These are phyloP conservation scores for Chymomyza fuscimana DNA, from an alignment of 2,888 invertebrate genomes.

Conservation along the genomic window DNA sequence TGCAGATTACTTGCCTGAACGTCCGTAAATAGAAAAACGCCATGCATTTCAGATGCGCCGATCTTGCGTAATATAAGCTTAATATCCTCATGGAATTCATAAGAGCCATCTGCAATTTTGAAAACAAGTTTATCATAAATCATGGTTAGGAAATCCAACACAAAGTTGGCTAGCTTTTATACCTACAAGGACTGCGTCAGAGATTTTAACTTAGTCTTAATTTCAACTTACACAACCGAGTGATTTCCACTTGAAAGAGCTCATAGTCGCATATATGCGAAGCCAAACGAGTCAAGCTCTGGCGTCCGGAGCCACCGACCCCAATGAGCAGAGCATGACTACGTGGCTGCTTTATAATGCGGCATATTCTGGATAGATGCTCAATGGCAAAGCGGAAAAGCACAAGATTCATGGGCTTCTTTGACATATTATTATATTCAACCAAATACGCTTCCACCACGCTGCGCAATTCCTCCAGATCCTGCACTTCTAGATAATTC, in stretches of 20 bases:
- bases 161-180: too few species aligned
- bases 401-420: conserved; percentile 97
- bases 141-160: background rate
- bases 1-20: conserved; percentile 84
- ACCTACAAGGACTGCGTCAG: background rate
- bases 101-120: conserved; percentile 81
- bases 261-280: conserved; percentile 97
- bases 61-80: conserved; percentile 90
- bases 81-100: conserved; percentile 95
- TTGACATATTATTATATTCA: conserved; percentile 96
- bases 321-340: conserved; percentile 95
- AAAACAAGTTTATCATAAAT: too few species aligned
- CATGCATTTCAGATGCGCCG: conserved; percentile 90
- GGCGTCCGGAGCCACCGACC: conserved; percentile 95
- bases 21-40: conserved; percentile 94
- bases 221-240: conserved; percentile 82
- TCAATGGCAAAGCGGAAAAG: conserved; percentile 96
- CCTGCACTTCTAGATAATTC: conserved; percentile 92
- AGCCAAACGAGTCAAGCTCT: conserved; percentile 92
- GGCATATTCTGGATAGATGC: conserved; percentile 93
- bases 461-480: conserved; percentile 88
- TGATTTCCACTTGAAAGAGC: conserved; percentile 94
- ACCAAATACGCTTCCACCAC: conserved; percentile 93
- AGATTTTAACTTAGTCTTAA: background rate
- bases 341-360: conserved; percentile 94